Conservation (phyloP, 1,140 invertebrate species). For the Bombus consobrinus region DNA sequence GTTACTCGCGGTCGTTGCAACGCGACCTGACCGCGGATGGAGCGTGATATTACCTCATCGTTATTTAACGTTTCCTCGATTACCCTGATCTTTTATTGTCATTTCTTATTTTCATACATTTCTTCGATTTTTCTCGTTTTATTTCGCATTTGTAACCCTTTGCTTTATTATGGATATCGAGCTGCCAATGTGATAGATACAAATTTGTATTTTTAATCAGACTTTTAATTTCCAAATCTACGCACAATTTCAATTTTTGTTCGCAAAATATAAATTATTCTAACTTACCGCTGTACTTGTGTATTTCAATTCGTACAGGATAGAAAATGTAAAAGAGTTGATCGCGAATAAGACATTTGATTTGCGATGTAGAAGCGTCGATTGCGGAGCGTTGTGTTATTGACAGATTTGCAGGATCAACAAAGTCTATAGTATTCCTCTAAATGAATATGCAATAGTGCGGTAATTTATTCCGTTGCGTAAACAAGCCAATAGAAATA, state of each 20-base stretch:
- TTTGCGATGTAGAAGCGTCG: not conserved
- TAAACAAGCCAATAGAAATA: slow-evolving; percentile 42
- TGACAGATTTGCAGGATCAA: not conserved
- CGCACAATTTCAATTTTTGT: not conserved
- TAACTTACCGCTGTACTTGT: no score
- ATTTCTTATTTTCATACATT: not conserved
- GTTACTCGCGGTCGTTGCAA: slow-evolving; percentile 8
- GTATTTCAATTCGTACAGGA: not conserved
- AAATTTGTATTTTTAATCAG: not conserved
- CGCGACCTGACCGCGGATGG: not conserved
- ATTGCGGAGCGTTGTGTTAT: not conserved
- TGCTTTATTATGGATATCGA: not conserved
- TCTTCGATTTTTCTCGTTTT: not conserved
- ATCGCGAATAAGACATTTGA: not conserved
- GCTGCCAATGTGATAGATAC: not conserved
- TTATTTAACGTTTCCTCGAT: not conserved
- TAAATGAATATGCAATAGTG: slow-evolving; percentile 37
- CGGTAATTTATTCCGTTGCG: slow-evolving; percentile 42
- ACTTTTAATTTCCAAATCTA: not conserved
- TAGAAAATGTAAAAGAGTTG: not conserved
- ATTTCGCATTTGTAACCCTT: no score
- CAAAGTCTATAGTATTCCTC: not conserved
- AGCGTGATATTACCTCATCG: slow-evolving; percentile 27
- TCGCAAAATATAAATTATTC: not conserved
- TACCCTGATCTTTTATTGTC: not conserved